These are phyloP conservation scores for Serranus cabrilla DNA, from an alignment of 2,797 vertebrate species.

Conservation along the genomic window DNA sequence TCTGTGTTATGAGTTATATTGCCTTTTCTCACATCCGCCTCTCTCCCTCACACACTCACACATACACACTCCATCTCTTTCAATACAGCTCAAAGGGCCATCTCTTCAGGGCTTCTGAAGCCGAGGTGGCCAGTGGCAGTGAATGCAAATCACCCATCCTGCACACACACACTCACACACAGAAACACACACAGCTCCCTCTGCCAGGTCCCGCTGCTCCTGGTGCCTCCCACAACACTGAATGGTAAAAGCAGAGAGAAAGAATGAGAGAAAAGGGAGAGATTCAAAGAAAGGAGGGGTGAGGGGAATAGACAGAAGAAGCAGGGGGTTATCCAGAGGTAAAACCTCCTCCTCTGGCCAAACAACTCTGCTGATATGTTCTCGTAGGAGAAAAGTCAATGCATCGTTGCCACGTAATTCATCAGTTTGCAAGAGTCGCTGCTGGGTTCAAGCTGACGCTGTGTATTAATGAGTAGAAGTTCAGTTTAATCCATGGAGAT, in stretches of 20 bases:
- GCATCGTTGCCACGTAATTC: slow-evolving; percentile 18
- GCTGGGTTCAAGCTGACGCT: slow-evolving; percentile 20
- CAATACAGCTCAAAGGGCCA: slow-evolving; percentile 79
- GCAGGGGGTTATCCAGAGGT: slow-evolving; percentile 74
- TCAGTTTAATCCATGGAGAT: neutral
- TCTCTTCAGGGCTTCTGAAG: slow-evolving; percentile 85
- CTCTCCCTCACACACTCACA: slow-evolving; percentile 24
- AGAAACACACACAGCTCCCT: slow-evolving; percentile 31
- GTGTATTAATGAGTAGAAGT: slow-evolving; percentile 27
- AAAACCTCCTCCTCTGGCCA: slow-evolving; percentile 42
- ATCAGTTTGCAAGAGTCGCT: slow-evolving; percentile 30
- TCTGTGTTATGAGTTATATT: slow-evolving; percentile 32
- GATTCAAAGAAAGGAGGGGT: slow-evolving; percentile 42
- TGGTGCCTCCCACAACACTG: slow-evolving; percentile 60
- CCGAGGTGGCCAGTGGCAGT: slow-evolving; percentile 77
- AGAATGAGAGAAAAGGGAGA: slow-evolving; percentile 19
- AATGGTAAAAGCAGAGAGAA: slow-evolving; percentile 47
- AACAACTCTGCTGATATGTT: slow-evolving; percentile 37
- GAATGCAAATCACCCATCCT: slow-evolving; percentile 83
- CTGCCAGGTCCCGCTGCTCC: slow-evolving; percentile 63
- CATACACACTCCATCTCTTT: slow-evolving; percentile 66
- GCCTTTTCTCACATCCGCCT: slow-evolving; percentile 35
- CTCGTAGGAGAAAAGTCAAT: slow-evolving; percentile 18
- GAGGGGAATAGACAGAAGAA: slow-evolving; percentile 34
- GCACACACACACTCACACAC: slow-evolving; percentile 30